Evolutionary conservation across 35 echinoderm and acorn worm species (phyloP).

Genomic region (Nesometra sesokonis): DNA sequence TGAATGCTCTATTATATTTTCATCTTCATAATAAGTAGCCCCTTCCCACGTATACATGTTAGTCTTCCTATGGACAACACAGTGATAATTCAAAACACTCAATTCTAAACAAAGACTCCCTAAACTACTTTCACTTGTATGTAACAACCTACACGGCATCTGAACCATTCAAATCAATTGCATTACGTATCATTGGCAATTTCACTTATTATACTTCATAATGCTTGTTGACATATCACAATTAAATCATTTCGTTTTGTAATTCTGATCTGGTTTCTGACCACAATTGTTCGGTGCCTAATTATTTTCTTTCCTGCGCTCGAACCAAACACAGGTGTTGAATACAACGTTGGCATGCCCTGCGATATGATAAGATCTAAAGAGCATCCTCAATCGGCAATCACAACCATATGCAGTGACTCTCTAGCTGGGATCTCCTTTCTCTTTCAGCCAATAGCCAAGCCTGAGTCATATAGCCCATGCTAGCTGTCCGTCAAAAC

Average conservation of each 20-base stretch:
- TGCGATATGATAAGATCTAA: background rate
- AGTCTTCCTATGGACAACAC: background rate
- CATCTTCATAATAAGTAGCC: background rate
- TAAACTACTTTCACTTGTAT: background rate
- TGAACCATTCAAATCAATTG: background rate
- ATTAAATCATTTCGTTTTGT: constrained; percentile 1
- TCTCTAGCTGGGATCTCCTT: background rate
- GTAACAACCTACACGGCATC: background rate
- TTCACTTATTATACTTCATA: background rate
- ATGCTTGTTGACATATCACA: background rate
- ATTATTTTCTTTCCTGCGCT: background rate
- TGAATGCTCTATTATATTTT: no score
- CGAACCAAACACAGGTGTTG: background rate
- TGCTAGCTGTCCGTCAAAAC: background rate
- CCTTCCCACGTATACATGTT: background rate
- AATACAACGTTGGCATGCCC: background rate
- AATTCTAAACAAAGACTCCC: background rate
- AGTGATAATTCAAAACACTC: background rate
- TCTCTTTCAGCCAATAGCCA: background rate
- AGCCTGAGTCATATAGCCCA: background rate
- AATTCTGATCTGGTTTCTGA: background rate
- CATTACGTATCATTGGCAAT: background rate
- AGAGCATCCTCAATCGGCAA: background rate
- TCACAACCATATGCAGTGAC: background rate
- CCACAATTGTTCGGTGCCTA: background rate